Evolutionary conservation across 2,888 invertebrate species (phyloP), one percentile per base, ranked within the genome.

Genomic region (Ophion slaviceki): DNA sequence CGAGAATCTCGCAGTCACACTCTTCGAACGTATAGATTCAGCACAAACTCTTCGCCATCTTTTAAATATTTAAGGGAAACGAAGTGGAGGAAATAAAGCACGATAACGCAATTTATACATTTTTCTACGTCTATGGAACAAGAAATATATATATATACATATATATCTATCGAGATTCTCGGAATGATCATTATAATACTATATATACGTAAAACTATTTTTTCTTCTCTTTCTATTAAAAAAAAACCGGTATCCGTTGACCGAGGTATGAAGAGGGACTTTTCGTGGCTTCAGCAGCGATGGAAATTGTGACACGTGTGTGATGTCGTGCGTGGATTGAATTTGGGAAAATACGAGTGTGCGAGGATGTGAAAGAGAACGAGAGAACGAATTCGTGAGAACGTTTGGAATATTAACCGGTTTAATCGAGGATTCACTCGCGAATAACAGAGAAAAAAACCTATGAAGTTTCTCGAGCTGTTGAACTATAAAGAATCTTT

Each of bases 401-500:
- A 53, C 47, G 77, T 74, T 80, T 83, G 83, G 59, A 80, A 86
- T 59, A 81, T 76, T 47, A 78, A 86, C 78, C 74, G 74, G 77
- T 86, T 83, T 64, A 62, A 80, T 77, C 68, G 66, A 78, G 66
- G 28, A 62, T 81, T 71, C 74, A 80, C 53, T 53, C 53, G 66
- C 68, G 68, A 70, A 85, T 74, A 74, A 67, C 67, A 45, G 32
- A 61, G 20, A 59, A 64, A 68, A 66, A 79, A 79, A 82, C 74
- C 61, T 76, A 77, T 70, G 77, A 80, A 80, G 83, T 80, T 86
- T 83, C 80, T 74, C 47, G 45, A 85, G 78, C 77, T 84, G 77
- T 82, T 80, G 76, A 86, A 85, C 77, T 80, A 85, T 83, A 80
- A 81, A 85, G 74, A 85, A 70, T 80, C 24, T 84, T 79, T 83